Base-by-base conservation (phyloP, 2,113 vertebrate species). In the Tyto alba region DNA sequence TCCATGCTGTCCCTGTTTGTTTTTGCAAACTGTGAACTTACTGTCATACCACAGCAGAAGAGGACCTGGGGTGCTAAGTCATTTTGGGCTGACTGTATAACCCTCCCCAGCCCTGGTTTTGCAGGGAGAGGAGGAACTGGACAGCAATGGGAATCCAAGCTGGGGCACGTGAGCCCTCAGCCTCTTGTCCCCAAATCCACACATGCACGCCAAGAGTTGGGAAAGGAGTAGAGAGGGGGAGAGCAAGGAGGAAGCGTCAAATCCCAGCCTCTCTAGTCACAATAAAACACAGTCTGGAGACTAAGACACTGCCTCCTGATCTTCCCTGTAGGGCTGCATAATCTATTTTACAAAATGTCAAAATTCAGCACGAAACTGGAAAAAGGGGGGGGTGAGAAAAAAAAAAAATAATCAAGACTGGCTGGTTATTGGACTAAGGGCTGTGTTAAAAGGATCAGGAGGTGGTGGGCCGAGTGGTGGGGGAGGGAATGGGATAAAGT, bases 371-470 rank as follows among this genome's bases (percentile, higher is more conserved):
- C 0, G 52, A 95, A 98, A 97, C 29, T 75, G n/a, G 59, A 92
- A 90, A 96, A 90, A 50, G 6, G 69, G 40, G 23, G 7, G 14
- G 20, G 19, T 7, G 21, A 5, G 20, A 64, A 50, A 43, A 13
- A 21, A 19, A 23, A 47, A 30, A 20, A 60, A 32, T n/a, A n/a
- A 55, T 17, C 68, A 84, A 84, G 93, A 89, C 78, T 41, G 78
- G 85, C 84, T 94, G 97, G 97, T 96, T 97, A 95, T 93, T 88
- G 92, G 97, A 97, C 90, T 90, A 90, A 96, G 95, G 97, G 96
- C 88, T 94, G 93, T 97, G 97, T 98, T 99, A 99, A 99, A 98
- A 99, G 99, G 99, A 99, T 99, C 98, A 99, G 98, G 95, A 98
- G 98, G 97, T 98, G 94, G 97, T 97, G 84, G 96, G 94, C 88